These are phyloP conservation scores for Aquatica leii DNA, from an alignment of 2,888 invertebrate genomes.

Conservation along the genomic window DNA sequence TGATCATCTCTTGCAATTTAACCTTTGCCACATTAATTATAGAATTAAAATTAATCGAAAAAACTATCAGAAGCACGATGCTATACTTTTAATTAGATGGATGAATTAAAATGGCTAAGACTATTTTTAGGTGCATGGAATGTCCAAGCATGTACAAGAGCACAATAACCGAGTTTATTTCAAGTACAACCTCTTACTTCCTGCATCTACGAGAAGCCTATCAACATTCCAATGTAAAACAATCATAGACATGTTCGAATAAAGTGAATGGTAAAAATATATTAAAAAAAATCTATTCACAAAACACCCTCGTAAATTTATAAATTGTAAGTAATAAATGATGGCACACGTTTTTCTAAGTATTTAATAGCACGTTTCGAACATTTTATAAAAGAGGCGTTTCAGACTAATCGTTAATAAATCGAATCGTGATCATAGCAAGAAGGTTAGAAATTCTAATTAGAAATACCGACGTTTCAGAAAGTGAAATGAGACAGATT, in stretches of 20 bases:
- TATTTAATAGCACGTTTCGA: constrained; percentile 16
- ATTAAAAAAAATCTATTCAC: constrained; percentile 6
- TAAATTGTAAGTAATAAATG: constrained; percentile 5
- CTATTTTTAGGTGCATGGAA: too few relatives aligned
- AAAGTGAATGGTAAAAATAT: constrained; percentile 13
- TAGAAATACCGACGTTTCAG: constrained; percentile 25
- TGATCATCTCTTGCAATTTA: too few relatives aligned
- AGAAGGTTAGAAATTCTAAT: constrained; percentile 25
- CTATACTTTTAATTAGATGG: too few relatives aligned
- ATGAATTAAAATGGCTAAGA: too few relatives aligned
- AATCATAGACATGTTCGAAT: constrained; percentile 3
- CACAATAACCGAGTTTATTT: constrained; percentile 7
- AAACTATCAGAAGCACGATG: too few relatives aligned
- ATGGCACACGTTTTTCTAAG: too few relatives aligned
- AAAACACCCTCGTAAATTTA: constrained; percentile 10
- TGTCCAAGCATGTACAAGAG: neutral
- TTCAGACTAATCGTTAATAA: constrained; percentile 22
- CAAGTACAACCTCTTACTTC: constrained; percentile 14
- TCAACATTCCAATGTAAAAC: constrained; percentile 13
- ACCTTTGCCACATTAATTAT: too few relatives aligned
- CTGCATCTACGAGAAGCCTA: constrained; percentile 8
- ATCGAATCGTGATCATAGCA: constrained; percentile 23
- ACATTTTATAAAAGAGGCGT: constrained; percentile 15
- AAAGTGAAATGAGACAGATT: constrained; percentile 28
- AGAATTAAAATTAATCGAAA: too few relatives aligned